These are phyloP conservation scores for Anguilla pacifica DNA, from an alignment of 2,797 vertebrate genomes.

Conservation along the genomic window DNA sequence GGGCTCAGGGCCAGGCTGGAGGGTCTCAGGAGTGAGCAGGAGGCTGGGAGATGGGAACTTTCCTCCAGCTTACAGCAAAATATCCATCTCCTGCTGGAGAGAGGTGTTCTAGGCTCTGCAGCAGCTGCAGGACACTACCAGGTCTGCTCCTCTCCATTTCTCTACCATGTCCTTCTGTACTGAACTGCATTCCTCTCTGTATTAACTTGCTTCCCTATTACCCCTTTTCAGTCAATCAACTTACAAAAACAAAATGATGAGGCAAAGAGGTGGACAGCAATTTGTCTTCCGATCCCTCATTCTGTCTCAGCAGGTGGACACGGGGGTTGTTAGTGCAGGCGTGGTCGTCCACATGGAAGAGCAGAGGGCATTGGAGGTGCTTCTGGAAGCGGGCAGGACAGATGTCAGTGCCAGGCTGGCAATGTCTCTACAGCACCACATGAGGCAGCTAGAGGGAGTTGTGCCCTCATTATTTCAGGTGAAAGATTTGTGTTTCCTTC, in stretches of 20 bases:
- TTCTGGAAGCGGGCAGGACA: conserved; percentile 53
- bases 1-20: conserved; percentile 60
- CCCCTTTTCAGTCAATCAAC: no score
- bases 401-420: conserved; percentile 52
- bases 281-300: conserved; percentile 2
- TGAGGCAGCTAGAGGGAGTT: conserved; percentile 60
- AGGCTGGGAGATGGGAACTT: conserved; percentile 51
- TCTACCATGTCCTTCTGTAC: neutral
- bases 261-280: no score
- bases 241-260: no score
- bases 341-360: conserved; percentile 59
- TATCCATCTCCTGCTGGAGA: conserved; percentile 56
- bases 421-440: conserved; percentile 68
- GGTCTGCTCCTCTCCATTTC: conserved; percentile 59
- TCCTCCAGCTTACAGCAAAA: conserved; percentile 65
- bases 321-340: conserved; percentile 52
- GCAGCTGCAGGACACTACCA: conserved; percentile 66
- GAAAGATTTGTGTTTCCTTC: conserved; percentile 14
- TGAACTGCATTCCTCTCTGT: neutral
- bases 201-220: no score
- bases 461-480: conserved; percentile 72
- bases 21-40: conserved; percentile 42
- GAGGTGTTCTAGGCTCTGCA: conserved; percentile 62
- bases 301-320: conserved; percentile 59
- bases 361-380: conserved; percentile 51